Percentiles rank a stretch among this genome's conserved stretches.
phyloP scores from a whole-genome alignment of 2,113 vertebrate genomes.

The Eudorcas thomsonii region DNA sequence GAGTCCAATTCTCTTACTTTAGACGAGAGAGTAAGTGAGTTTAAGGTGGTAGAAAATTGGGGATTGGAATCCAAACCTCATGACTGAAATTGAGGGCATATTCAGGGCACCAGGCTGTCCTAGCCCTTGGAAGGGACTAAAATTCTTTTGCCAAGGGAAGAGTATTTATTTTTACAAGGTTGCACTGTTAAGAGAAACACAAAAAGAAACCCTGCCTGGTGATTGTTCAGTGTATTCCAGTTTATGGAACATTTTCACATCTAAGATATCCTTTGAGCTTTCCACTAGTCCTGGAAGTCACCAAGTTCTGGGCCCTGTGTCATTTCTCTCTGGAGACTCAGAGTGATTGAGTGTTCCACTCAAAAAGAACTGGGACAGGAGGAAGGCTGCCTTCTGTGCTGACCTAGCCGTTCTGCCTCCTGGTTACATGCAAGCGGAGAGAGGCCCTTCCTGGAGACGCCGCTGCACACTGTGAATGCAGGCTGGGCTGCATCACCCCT shows the following conservation, averaged over 20 bases:
- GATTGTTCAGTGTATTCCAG: not conserved
- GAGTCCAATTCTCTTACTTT: not conserved
- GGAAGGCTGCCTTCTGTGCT: not conserved
- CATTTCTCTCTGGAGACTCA: not conserved
- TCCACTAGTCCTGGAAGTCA: not conserved
- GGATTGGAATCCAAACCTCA: not conserved
- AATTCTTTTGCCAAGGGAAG: not conserved
- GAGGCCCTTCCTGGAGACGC: not conserved
- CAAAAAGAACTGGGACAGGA: not conserved
- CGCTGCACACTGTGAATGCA: not conserved
- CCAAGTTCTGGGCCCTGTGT: not conserved
- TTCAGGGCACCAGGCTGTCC: not conserved
- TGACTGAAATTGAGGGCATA: not conserved
- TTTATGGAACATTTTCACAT: not conserved
- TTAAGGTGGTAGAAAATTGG: not conserved
- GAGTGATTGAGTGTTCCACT: not conserved
- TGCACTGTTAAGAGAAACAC: not conserved
- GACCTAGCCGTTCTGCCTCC: not conserved
- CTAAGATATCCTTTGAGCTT: not conserved
- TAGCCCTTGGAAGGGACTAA: not conserved
- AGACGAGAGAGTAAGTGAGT: not conserved
- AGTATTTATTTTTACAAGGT: constrained; percentile 37
- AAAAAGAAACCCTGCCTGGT: constrained; percentile 11
- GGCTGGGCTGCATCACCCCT: not conserved
- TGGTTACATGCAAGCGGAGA: not conserved